A percentile compares a stretch with the other conserved stretches of the same genome.
Evolutionary conservation across 1,140 invertebrate genomes (phyloP).

Genomic region (Leptopilina boulardi): DNA sequence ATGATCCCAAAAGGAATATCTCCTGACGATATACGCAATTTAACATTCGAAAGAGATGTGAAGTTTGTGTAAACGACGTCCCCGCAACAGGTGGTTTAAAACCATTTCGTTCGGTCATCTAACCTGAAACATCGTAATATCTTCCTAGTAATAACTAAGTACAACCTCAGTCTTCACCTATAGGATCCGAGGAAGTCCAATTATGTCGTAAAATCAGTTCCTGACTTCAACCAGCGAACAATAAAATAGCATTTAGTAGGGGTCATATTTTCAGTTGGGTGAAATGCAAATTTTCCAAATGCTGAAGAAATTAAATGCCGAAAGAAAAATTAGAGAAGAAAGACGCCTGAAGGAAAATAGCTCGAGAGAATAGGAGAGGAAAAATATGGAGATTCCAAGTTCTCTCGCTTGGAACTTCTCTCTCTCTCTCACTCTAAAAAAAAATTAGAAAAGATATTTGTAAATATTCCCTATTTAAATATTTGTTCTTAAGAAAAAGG

Average conservation of each 20-base stretch:
- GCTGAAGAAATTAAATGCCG: too few relatives aligned
- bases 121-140: conserved; percentile 6
- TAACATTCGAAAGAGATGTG: neutral
- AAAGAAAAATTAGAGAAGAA: too few relatives aligned
- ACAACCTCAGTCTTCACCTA: neutral
- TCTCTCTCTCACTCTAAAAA: too few relatives aligned
- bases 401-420: too few relatives aligned
- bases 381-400: too few relatives aligned
- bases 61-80: neutral
- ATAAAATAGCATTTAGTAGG: neutral
- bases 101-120: neutral
- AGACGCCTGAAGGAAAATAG: too few relatives aligned
- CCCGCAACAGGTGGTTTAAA: neutral
- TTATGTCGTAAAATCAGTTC: conserved; percentile 27
- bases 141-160: conserved; percentile 28
- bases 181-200: neutral
- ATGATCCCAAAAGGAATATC: conserved; percentile 4
- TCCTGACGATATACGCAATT: neutral
- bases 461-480: too few relatives aligned
- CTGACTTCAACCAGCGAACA: neutral
- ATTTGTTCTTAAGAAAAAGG: neutral
- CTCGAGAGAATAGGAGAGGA: too few relatives aligned
- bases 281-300: too few relatives aligned
- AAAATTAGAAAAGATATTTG: too few relatives aligned
- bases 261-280: too few relatives aligned